Percentiles rank a stretch among this genome's conserved stretches.
These are phyloP conservation scores for Rhinolophus sinicus DNA, from an alignment of 2,113 vertebrate genomes.

Conservation along the genomic window DNA sequence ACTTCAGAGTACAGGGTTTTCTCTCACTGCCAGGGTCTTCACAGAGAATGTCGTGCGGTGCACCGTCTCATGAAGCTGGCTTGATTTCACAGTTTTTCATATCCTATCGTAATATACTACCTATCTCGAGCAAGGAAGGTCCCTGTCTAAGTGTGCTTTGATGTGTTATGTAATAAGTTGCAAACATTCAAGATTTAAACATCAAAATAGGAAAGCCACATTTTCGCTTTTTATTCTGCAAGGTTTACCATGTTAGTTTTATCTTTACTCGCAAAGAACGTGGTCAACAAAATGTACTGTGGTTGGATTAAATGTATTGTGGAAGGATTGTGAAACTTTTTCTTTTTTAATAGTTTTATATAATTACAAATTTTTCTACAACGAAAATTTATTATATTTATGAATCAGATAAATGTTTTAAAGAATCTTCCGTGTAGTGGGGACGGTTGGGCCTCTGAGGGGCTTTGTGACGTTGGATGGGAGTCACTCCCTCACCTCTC, in stretches of 20 bases:
- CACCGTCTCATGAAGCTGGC: not conserved
- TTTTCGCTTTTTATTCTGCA: not conserved
- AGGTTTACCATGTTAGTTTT: not conserved
- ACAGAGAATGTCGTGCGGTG: not conserved
- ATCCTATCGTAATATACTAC: not conserved
- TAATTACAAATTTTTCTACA: not conserved
- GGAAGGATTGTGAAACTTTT: not conserved
- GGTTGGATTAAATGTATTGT: not conserved
- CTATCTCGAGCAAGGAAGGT: not conserved
- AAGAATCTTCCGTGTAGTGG: not conserved
- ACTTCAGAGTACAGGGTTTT: not conserved
- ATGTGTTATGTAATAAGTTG: not conserved
- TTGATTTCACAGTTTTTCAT: constrained; percentile 13
- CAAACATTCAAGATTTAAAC: constrained; percentile 12
- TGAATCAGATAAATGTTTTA: not conserved
- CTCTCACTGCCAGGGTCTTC: not conserved
- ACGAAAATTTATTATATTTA: not conserved
- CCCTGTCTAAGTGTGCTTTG: not conserved
- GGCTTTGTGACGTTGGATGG: not conserved
- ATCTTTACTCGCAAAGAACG: not conserved
- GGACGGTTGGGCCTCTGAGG: not conserved
- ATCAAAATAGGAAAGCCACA: not conserved
- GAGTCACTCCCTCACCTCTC: not conserved
- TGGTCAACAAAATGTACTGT: not conserved
- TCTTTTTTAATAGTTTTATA: not conserved